These are phyloP conservation scores for Graphium colonna DNA, from an alignment of 2,888 invertebrate species.

Conservation along the genomic window DNA sequence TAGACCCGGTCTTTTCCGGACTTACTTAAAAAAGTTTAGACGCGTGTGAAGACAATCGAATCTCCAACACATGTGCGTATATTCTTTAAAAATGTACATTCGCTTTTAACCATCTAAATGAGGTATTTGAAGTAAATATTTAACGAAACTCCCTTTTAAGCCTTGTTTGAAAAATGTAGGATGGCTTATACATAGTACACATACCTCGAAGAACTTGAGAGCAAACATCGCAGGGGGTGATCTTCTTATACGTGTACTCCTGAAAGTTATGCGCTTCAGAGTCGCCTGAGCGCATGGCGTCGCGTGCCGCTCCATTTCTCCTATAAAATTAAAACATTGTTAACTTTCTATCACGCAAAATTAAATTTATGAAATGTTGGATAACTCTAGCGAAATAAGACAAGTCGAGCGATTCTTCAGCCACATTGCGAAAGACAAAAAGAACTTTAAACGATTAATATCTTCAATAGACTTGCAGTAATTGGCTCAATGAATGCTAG, in stretches of 20 bases:
- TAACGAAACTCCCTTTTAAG: too few relatives aligned
- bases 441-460: neutral
- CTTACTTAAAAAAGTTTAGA: too few relatives aligned
- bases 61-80: too few relatives aligned
- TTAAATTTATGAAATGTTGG: too few relatives aligned
- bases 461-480: neutral
- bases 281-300: conserved; percentile 81
- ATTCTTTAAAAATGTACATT: too few relatives aligned
- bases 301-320: conserved; percentile 86
- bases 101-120: too few relatives aligned
- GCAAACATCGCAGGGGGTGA: conserved; percentile 96
- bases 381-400: neutral
- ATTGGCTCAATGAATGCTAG: neutral
- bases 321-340: conserved; percentile 56
- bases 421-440: too few relatives aligned
- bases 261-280: conserved; percentile 92
- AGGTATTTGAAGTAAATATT: too few relatives aligned
- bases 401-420: neutral
- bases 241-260: conserved; percentile 97
- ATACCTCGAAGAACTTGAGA: conserved; percentile 94
- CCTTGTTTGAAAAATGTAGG: too few relatives aligned
- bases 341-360: neutral
- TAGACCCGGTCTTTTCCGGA: too few relatives aligned
- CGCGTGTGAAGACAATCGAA: too few relatives aligned
- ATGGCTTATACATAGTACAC: too few relatives aligned